Evolutionary conservation across 2,888 invertebrate genomes (phyloP).

Genomic region (Gari tellinella): DNA sequence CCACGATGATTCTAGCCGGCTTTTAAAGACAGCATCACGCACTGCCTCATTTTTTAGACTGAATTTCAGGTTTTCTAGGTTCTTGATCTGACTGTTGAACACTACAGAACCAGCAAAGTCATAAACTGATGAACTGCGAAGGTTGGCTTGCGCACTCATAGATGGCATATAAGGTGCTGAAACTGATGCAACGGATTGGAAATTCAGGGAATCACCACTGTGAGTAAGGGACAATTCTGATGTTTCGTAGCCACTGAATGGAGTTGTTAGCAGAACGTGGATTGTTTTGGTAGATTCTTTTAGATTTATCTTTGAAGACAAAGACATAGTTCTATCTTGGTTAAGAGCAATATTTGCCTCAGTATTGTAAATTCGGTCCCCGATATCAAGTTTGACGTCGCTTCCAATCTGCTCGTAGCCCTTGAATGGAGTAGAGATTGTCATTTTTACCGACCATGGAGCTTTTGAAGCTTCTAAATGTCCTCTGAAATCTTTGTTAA

Average conservation of each 20-base stretch:
- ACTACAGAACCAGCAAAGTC: constrained; percentile 22
- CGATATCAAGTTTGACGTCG: constrained; percentile 30
- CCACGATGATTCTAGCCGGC: constrained; percentile 35
- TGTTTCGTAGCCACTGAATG: constrained; percentile 35
- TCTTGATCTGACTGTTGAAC: constrained; percentile 42
- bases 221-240: constrained; percentile 20
- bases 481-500: constrained; percentile 41
- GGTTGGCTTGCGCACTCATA: constrained; percentile 24
- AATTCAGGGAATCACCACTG: constrained; percentile 32
- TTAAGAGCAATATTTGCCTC: constrained; percentile 36
- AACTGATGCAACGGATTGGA: constrained; percentile 26
- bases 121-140: constrained; percentile 16
- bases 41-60: constrained; percentile 21
- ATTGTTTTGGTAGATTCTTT: constrained; percentile 14
- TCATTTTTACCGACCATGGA: constrained; percentile 21
- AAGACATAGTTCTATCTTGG: constrained; percentile 40
- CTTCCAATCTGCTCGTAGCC: constrained; percentile 37
- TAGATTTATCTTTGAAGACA: constrained; percentile 23
- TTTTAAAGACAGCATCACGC: constrained; percentile 23
- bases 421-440: constrained; percentile 34
- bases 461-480: constrained; percentile 29
- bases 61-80: constrained; percentile 44
- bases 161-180: constrained; percentile 17
- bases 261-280: constrained; percentile 28
- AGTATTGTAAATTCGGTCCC: constrained; percentile 10